phyloP scores from a whole-genome alignment of 2,113 vertebrate species.

The Thunnus maccoyii region DNA sequence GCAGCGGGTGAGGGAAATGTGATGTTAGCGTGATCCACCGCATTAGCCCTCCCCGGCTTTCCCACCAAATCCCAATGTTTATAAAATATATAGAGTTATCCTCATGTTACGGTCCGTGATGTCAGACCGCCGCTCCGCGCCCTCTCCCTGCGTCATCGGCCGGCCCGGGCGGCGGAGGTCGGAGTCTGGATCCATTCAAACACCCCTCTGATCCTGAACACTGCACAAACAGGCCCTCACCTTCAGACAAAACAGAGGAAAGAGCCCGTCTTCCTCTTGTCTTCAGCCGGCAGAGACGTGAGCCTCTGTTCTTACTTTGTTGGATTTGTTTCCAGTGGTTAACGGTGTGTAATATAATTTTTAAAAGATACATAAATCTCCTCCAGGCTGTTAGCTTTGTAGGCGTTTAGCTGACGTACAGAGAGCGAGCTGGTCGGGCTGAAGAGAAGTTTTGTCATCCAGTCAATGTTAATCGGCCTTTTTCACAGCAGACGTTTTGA shows the following conservation, averaged over 20 bases:
- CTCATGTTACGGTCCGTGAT: constrained; percentile 61
- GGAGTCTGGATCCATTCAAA: constrained; percentile 55
- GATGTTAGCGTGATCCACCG: not conserved
- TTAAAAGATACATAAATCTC: constrained; percentile 2
- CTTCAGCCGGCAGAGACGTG: not conserved
- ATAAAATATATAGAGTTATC: constrained; percentile 56
- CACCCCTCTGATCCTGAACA: constrained; percentile 20
- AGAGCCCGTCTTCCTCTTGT: constrained; percentile 17
- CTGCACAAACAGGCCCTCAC: constrained; percentile 46
- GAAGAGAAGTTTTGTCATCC: not conserved
- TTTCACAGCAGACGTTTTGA: too few species aligned
- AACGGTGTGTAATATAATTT: constrained; percentile 28
- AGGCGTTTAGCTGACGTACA: not conserved
- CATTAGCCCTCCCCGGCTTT: constrained; percentile 16
- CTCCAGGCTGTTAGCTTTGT: constrained; percentile 11
- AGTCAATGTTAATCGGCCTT: too few species aligned
- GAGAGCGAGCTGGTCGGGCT: not conserved
- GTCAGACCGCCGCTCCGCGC: constrained; percentile 37
- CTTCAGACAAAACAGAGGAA: constrained; percentile 72
- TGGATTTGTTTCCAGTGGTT: constrained; percentile 33
- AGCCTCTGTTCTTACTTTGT: constrained; percentile 35
- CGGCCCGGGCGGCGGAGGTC: constrained; percentile 12
- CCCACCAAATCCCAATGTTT: constrained; percentile 67
- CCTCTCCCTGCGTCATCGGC: constrained; percentile 65
- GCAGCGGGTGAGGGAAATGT: constrained; percentile 17